Conservation (phyloP, 2,797 vertebrate species). For the Phataginus tetradactyla region DNA sequence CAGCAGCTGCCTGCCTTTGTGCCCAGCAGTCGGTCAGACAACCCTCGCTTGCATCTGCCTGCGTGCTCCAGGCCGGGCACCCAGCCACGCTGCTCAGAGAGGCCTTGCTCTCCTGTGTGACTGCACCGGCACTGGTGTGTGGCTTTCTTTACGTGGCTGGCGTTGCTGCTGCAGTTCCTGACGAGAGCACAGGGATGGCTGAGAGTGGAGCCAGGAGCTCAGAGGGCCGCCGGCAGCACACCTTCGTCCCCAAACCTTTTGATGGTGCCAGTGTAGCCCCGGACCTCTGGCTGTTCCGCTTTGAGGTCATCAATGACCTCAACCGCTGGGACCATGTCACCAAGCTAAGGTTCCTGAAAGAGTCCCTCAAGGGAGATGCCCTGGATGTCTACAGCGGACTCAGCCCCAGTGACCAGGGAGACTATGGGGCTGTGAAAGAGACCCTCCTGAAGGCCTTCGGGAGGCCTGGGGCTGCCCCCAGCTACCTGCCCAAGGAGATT, state of each 20-base stretch:
- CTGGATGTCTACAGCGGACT: slow-evolving; percentile 47
- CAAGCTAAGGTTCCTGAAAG: slow-evolving; percentile 60
- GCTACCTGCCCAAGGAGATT: slow-evolving; percentile 63
- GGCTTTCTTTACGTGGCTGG: slow-evolving; percentile 66
- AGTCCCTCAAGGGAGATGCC: slow-evolving; percentile 53
- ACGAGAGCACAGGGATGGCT: slow-evolving; percentile 63
- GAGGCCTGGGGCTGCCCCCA: rapidly evolving
- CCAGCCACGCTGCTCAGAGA: background rate
- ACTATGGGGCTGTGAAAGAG: slow-evolving; percentile 46
- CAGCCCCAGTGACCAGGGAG: background rate
- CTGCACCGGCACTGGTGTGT: slow-evolving; percentile 65
- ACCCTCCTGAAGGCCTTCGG: slow-evolving; percentile 48
- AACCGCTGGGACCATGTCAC: slow-evolving; percentile 58
- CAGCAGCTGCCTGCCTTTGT: background rate
- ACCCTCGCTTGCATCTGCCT: background rate
- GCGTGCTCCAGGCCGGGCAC: slow-evolving; percentile 42
- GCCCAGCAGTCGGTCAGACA: background rate
- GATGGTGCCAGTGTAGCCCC: slow-evolving; percentile 39
- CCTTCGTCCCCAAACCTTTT: slow-evolving; percentile 63
- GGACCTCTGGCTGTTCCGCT: slow-evolving; percentile 68
- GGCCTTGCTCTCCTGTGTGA: slow-evolving; percentile 68
- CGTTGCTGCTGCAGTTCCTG: slow-evolving; percentile 54
- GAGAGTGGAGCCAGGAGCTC: slow-evolving; percentile 32
- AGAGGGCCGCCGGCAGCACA: background rate
- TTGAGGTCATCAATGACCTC: slow-evolving; percentile 65